Base-by-base conservation (phyloP, 1,140 invertebrate genomes). In the Apis laboriosa region DNA sequence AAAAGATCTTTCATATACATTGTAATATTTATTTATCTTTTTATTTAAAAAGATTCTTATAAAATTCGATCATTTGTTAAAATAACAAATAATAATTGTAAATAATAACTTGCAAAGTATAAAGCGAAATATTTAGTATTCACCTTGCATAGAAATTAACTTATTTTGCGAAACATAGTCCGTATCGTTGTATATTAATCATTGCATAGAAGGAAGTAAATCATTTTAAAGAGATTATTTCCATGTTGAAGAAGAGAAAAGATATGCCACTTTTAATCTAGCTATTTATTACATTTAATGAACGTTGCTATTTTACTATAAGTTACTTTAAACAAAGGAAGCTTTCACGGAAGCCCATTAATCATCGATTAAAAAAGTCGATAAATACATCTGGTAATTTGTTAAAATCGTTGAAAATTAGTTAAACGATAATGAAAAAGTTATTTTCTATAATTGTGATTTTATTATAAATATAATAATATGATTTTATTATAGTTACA, bases 241-340 rank as follows among this genome's bases (percentile, higher is more conserved):
- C 53, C 67, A 53, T 53, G 67, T 60, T 61, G 55, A 66, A 49
- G 28, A 56, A 19, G 56, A 72, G 73, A 53, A 82, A 85, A 66
- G 43, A 70, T 61, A 49, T 73, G 53, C 56, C 28, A 28, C 60
- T 43, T 80, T 86, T 86, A 86, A 84, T 85, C 80, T 73, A 49
- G 58, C 78, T 67, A 81, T 85, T 81, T 85, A 85, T 74, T 81
- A 76, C 64, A 70, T 61, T 81, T 81, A 53, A 80, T 17, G 56
- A 51, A 76, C 70, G 43, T 76, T 51, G 24, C 55, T 19, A 60
- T 21, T 56, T 64, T 55, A 19, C 49, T 55, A 56, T 15, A 49
- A 9, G 77, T 5, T 61, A 68, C 74, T 81, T 66, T 71, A 19
- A n/a, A 61, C 9, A 58, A 60, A 11, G 67, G 60, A 19, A 86